Evolutionary conservation across 2,797 vertebrate species (phyloP).

Genomic region (Allobates femoralis): DNA sequence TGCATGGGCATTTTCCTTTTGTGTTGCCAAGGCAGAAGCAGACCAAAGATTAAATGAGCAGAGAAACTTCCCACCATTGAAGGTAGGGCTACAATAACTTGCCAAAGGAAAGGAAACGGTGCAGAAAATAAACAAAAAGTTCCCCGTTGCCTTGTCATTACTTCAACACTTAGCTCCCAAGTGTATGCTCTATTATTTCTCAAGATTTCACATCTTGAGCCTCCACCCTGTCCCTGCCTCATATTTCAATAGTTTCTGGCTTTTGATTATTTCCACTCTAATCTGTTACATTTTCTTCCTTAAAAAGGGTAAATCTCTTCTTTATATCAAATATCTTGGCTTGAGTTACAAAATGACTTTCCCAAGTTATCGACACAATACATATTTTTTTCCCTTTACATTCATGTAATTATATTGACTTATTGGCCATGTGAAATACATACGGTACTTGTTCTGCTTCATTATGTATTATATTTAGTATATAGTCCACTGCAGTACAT

Average conservation of each 20-base stretch:
- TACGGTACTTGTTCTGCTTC: not conserved
- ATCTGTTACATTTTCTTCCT: conserved; percentile 14
- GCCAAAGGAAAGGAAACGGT: conserved; percentile 40
- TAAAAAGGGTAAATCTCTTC: conserved; percentile 32
- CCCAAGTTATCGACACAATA: not conserved
- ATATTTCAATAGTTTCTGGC: conserved; percentile 26
- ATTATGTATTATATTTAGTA: not conserved
- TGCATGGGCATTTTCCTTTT: conserved; percentile 15
- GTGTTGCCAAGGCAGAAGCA: conserved; percentile 18
- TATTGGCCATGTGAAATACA: not conserved
- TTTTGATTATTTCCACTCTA: conserved; percentile 40
- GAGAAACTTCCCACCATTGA: conserved; percentile 53
- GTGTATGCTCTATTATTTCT: conserved; percentile 42
- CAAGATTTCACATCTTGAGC: conserved; percentile 24
- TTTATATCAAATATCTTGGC: conserved; percentile 4
- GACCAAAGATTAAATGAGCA: not conserved
- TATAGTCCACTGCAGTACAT: not conserved
- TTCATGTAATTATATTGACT: not conserved
- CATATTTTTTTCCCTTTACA: not conserved
- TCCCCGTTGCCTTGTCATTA: conserved; percentile 34
- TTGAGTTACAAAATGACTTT: not conserved
- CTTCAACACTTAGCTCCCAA: conserved; percentile 36
- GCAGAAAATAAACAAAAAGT: conserved; percentile 47
- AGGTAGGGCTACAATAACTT: conserved; percentile 24
- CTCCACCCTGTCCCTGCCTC: conserved; percentile 46